Evolutionary conservation across 2,888 invertebrate species (phyloP), one percentile per base, ranked within the genome.

Genomic region (Theretra japonica): DNA sequence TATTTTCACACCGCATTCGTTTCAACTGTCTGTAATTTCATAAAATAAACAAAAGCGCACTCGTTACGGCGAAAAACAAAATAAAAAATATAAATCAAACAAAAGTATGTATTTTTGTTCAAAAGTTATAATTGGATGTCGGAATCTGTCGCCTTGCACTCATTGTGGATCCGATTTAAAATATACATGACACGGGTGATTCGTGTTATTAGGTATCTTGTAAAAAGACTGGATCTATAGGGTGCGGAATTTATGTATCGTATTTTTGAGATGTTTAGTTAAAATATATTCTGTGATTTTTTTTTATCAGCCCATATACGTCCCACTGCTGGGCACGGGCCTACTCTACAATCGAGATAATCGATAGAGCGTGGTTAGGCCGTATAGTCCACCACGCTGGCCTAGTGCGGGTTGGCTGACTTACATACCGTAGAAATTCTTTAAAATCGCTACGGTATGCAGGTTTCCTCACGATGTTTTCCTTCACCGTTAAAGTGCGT

Each of bases 91-190:
- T 25, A 23, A 68, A 25, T 50, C 30, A 70, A 71, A 70, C 57
- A 41, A 41, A 33, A 33, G 33, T 58, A 53, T 68, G 25, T 70
- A 23, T 65, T 69, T 58, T 58, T 58, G 70, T 72, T 56, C 30
- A 33, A 41, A 75, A 71, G 71, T 75, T 75, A 70, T 71, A 70
- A 71, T 71, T 72, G 72, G 59, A 74, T 56, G 68, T 69, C 21
- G 53, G 68, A 21, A 53, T 56, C 48, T 59, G 33, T 23, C 70
- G 53, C 53, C 53, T 11, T 69, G 53, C 28, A 69, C 15, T 69
- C 25, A 69, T 69, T 53, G 53, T 4, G 28, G 19, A 17, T 65
- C 19, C 5, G n/a, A 21, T 30, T 17, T 41, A 65, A 65, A 41
- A 65, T 65, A 48, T 33, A 17, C 21, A 48, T 65, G 65, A 41